Base-by-base conservation (phyloP, 2,113 vertebrate genomes). In the Gnathonemus echidnorhynchus region DNA sequence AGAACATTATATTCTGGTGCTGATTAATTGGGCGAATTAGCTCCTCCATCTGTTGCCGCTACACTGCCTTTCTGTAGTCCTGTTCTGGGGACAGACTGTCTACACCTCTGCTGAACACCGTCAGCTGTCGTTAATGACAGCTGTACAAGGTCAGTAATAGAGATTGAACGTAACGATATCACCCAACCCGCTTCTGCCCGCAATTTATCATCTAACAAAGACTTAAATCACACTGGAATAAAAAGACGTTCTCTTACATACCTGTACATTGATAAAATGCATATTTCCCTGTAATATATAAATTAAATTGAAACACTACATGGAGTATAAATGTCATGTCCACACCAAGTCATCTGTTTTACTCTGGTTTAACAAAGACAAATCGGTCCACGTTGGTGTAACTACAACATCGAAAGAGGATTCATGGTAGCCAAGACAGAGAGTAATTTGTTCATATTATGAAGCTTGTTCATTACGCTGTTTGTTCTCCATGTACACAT, bases 21-120 rank as follows among this genome's bases (percentile, higher is more conserved):
- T 93, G 94, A 94, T 93, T 90, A 94, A 94, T 93, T 92, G 92
- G 92, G 74, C 89, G 90, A 94, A 94, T 94, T 94, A 93, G 89
- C 92, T 92, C 91, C 90, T n/a, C 93, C 93, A 94, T 94, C 93
- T 95, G 94, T 93, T 92, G 90, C 91, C 87, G 89, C 86, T 56
- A 88, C 39, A 17, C 46, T 84, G 88, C 80, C 90, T 90, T 80
- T 85, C 87, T 90, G 88, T 91, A 90, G 88, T 87, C 88, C 91
- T 90, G 66, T 58, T 19, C 86, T 50, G 80, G 48, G 49, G 49
- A 15, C 4, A n/a, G 48, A 24, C 17, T 21, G 46, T 24, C 52
- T 90, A 85, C 31, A 52, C 88, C 88, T 89, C 91, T 93, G 93
- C 94, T 94, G 93, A 93, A 80, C 92, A 91, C 4, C 19, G 24